phyloP scores from a whole-genome alignment of 2,113 vertebrate genomes.

The Octodon degus region DNA sequence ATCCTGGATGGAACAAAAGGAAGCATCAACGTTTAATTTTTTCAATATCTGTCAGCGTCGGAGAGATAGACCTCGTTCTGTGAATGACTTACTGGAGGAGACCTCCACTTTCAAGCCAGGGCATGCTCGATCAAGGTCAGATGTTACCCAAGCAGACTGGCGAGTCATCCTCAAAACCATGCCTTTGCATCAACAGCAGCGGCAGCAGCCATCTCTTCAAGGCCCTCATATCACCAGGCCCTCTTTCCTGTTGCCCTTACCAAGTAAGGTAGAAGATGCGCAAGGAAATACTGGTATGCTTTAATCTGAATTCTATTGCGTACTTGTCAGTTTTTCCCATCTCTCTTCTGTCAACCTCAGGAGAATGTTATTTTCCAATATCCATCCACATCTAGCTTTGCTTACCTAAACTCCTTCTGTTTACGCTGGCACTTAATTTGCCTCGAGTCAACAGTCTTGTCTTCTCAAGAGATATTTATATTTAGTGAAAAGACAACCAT shows the following conservation, averaged over 20 bases:
- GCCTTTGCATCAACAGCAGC: constrained; percentile 77
- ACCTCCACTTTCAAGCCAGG: constrained; percentile 91
- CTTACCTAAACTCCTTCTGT: not conserved
- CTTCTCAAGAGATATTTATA: not conserved
- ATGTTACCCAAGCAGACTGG: constrained; percentile 88
- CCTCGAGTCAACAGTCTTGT: not conserved
- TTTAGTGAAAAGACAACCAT: constrained; percentile 17
- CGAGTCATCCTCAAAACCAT: constrained; percentile 80
- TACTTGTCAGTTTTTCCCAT: not conserved
- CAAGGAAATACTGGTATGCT: constrained; percentile 93
- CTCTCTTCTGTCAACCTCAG: not conserved
- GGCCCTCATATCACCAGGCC: constrained; percentile 79
- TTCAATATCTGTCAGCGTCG: constrained; percentile 91
- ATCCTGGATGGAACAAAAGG: constrained; percentile 90
- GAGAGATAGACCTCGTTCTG: constrained; percentile 93
- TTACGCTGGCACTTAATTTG: not conserved
- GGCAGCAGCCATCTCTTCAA: constrained; percentile 69
- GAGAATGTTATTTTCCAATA: not conserved
- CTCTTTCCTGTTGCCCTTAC: constrained; percentile 86
- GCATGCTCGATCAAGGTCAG: constrained; percentile 94
- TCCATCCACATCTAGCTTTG: not conserved
- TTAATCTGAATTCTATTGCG: not conserved
- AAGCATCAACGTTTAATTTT: constrained; percentile 88
- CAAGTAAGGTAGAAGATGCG: constrained; percentile 89
- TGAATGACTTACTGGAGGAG: constrained; percentile 95